A percentile compares a stretch with the other conserved stretches of the same genome.
These are phyloP conservation scores for Cacatua alba DNA, from an alignment of 2,113 vertebrate species.

Conservation along the genomic window DNA sequence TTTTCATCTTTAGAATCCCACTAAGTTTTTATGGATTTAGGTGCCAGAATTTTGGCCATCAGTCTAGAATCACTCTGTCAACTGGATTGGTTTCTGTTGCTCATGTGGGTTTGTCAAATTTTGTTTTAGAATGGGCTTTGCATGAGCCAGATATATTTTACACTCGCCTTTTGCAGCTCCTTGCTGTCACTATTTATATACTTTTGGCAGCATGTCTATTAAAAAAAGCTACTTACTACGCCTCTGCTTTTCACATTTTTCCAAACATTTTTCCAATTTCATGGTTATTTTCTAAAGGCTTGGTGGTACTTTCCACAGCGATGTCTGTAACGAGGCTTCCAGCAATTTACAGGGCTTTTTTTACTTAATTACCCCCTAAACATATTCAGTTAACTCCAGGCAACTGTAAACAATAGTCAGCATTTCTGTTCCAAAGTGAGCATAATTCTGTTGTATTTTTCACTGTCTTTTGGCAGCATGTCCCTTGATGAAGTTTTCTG, in stretches of 20 bases:
- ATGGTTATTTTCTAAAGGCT: neutral
- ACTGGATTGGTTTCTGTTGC: neutral
- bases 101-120: neutral
- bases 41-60: neutral
- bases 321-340: neutral
- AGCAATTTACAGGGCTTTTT: neutral
- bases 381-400: neutral
- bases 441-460: slow-evolving; percentile 2
- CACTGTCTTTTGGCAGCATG: neutral
- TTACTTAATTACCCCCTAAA: neutral
- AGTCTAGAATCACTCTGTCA: neutral
- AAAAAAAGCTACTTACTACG: neutral
- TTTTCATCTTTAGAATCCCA: neutral
- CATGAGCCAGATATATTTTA: slow-evolving; percentile 14
- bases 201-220: neutral
- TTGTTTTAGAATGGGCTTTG: neutral
- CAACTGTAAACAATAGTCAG: neutral
- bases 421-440: slow-evolving; percentile 8
- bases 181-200: neutral
- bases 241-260: slow-evolving; percentile 8
- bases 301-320: neutral
- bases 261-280: neutral
- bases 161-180: neutral
- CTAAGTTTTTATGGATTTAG: neutral
- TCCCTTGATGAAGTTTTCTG: neutral